Evolutionary conservation across 2,888 invertebrate genomes (phyloP).

Genomic region (Lasioglossum malachurum): DNA sequence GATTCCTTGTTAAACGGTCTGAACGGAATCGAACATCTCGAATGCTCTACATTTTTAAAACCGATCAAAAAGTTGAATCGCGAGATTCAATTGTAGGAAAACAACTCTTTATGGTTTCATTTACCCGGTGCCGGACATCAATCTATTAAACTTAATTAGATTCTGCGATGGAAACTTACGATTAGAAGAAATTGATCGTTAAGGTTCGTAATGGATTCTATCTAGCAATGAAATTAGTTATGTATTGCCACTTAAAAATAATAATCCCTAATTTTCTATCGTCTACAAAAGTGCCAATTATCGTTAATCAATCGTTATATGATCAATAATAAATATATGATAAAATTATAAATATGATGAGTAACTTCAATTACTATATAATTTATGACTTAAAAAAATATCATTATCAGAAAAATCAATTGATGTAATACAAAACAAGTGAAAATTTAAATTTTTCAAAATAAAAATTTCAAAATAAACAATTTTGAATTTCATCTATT

Average conservation of each 20-base stretch:
- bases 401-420: too few relatives aligned
- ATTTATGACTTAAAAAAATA: too few relatives aligned
- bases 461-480: too few relatives aligned
- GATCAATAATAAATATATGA: too few relatives aligned
- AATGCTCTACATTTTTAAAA: constrained; percentile 11
- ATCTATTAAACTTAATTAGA: background rate
- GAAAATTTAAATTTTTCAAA: too few relatives aligned
- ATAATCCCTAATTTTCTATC: background rate
- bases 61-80: background rate
- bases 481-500: too few relatives aligned
- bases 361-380: too few relatives aligned
- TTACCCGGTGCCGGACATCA: background rate
- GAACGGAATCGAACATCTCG: background rate
- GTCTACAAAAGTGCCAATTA: background rate
- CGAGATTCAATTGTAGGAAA: background rate
- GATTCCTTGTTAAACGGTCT: background rate
- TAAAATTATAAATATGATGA: too few relatives aligned
- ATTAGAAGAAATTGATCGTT: background rate
- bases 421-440: too few relatives aligned
- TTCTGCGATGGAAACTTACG: background rate
- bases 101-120: constrained; percentile 2
- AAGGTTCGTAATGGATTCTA: background rate
- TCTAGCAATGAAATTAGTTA: background rate
- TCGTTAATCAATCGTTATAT: too few relatives aligned
- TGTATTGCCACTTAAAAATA: background rate